These are phyloP conservation scores for Phataginus tricuspis DNA, from an alignment of 2,797 vertebrate genomes.

Conservation along the genomic window DNA sequence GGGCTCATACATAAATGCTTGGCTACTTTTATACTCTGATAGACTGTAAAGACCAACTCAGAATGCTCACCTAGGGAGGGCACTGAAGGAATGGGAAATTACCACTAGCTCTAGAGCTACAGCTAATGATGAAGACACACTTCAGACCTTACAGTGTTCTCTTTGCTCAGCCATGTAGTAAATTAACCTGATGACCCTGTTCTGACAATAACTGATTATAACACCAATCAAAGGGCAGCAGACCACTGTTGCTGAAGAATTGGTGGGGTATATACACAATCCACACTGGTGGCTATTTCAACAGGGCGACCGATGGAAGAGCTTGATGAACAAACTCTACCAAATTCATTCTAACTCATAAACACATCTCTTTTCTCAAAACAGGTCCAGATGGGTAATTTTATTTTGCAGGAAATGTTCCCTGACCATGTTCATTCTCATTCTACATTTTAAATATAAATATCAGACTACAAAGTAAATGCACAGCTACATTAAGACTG, in stretches of 20 bases:
- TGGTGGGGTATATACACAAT: neutral
- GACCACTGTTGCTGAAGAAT: neutral
- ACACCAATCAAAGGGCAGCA: constrained; percentile 15
- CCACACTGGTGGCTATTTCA: neutral
- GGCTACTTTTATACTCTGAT: neutral
- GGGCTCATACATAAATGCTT: neutral
- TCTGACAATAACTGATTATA: neutral
- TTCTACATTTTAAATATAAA: neutral
- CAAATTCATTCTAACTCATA: neutral
- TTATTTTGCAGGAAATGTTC: neutral
- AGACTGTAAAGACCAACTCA: neutral
- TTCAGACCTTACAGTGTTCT: neutral
- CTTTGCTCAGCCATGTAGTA: neutral
- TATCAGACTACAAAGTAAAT: neutral
- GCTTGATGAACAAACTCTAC: neutral
- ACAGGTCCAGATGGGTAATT: neutral
- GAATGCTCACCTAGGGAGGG: neutral
- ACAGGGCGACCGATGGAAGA: neutral
- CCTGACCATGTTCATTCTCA: neutral
- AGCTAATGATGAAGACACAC: neutral
- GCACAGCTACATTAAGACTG: neutral
- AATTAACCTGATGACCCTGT: neutral
- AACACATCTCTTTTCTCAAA: neutral
- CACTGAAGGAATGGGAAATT: neutral
- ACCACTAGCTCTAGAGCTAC: neutral